Evolutionary conservation across 2,797 vertebrate genomes (phyloP).

Genomic region (Oreortyx pictus): DNA sequence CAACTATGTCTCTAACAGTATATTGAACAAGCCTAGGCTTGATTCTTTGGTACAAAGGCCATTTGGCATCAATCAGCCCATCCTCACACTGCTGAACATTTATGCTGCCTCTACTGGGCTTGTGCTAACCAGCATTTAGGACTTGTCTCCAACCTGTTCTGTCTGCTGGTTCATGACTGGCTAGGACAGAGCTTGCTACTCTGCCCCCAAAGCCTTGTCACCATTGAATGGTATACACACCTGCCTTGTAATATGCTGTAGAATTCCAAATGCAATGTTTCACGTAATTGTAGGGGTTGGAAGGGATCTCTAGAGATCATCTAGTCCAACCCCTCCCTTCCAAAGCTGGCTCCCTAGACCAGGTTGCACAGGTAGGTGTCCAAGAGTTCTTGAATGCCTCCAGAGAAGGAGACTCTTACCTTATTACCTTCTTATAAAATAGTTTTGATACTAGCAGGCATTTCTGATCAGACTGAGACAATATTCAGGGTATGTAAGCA

Average conservation of each 20-base stretch:
- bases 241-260: accelerated
- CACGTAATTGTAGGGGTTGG: no score
- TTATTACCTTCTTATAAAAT: not conserved
- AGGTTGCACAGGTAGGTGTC: no score
- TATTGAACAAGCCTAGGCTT: not conserved
- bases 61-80: not conserved
- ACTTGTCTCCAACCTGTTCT: not conserved
- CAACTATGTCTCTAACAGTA: not conserved
- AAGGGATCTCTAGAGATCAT: no score
- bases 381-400: no score
- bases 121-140: accelerated
- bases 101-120: no score
- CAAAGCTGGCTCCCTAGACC: no score
- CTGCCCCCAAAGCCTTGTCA: not conserved
- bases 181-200: not conserved
- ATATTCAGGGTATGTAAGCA: constrained; percentile 35
- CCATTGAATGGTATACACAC: not conserved
- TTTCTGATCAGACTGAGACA: constrained; percentile 15
- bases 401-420: no score
- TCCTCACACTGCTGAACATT: accelerated
- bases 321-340: no score
- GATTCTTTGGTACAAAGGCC: not conserved
- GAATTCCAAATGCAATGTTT: not conserved
- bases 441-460: not conserved
- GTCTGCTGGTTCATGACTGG: accelerated